Base-by-base conservation (phyloP, 2,113 vertebrate genomes). In the Trogon surrucura region DNA sequence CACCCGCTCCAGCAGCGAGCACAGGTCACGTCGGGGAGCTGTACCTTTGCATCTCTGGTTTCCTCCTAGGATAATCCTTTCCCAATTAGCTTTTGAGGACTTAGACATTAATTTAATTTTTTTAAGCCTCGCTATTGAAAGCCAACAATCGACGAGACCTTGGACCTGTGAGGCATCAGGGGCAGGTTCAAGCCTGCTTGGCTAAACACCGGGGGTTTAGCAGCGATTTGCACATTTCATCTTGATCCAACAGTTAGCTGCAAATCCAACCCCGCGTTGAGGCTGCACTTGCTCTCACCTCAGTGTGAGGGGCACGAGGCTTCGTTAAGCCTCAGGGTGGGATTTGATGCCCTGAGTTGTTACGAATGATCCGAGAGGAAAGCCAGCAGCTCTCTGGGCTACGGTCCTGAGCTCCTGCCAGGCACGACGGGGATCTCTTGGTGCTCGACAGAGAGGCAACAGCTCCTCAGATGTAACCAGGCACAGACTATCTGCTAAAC, bases 211-310 rank as follows among this genome's bases (percentile, higher is more conserved):
- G 6, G 51, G 50, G 92, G 57, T 74, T 72, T 79, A 92, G 78
- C 93, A 56, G 74, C 0, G 13, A 87, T 91, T 88, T 64, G 67
- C 79, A 88, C 80, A 15, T 77, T 58, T 88, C 88, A 5, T 5
- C 85, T n/a, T 16, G 32, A 89, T 41, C 95, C 98, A 58, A 41
- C 98, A 98, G 50, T 9, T 88, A 98, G 75, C 98, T 98, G 98
- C 44, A 98, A 98, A 98, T 97, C 97, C 72, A 7, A 13, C 45
- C 57, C 60, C 60, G 48, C 6, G 1, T 12, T 3, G 38, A 44
- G 92, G 80, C 73, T 21, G 79, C 48, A 89, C 90, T 71, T 22
- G n/a, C 61, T 89, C 90, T 93, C 75, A 67, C 78, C 92, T 77
- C 7, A 1, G 22, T 65, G 34, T 8, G 69, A 20, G 4, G 15